These are phyloP conservation scores for Lasioglossum pauxillum DNA, from an alignment of 2,888 invertebrate species.

Conservation along the genomic window DNA sequence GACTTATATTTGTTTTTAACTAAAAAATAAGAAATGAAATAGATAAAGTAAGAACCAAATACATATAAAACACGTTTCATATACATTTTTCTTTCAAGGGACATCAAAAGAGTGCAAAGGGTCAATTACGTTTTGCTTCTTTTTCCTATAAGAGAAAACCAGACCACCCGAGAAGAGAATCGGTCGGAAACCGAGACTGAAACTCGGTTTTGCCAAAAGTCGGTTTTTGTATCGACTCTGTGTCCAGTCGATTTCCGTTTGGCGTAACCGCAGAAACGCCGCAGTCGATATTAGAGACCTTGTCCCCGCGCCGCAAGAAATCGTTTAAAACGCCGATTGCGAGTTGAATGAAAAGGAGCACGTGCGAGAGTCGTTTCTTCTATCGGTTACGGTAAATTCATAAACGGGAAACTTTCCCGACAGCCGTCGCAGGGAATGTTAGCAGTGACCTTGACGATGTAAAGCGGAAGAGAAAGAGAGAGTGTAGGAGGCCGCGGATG, in stretches of 20 bases:
- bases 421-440: neutral
- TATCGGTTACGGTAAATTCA: constrained; percentile 28
- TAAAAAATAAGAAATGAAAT: too few relatives aligned
- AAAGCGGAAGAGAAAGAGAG: neutral
- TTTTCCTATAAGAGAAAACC: too few relatives aligned
- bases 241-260: neutral
- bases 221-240: neutral
- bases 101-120: too few relatives aligned
- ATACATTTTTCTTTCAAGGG: too few relatives aligned
- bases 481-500: neutral
- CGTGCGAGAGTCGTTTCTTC: neutral
- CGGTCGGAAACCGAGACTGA: too few relatives aligned
- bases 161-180: too few relatives aligned
- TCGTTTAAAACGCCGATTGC: neutral
- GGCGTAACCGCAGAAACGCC: neutral
- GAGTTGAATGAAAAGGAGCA: neutral
- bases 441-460: constrained; percentile 1
- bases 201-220: neutral
- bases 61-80: too few relatives aligned
- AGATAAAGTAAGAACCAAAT: too few relatives aligned
- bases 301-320: too few relatives aligned
- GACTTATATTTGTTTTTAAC: too few relatives aligned
- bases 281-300: too few relatives aligned
- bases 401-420: constrained; percentile 10
- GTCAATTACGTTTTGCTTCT: too few relatives aligned